A percentile compares a stretch with the other conserved stretches of the same genome.
Conservation (phyloP, 2,113 vertebrate species). For the Entomyzon cyanotis region DNA sequence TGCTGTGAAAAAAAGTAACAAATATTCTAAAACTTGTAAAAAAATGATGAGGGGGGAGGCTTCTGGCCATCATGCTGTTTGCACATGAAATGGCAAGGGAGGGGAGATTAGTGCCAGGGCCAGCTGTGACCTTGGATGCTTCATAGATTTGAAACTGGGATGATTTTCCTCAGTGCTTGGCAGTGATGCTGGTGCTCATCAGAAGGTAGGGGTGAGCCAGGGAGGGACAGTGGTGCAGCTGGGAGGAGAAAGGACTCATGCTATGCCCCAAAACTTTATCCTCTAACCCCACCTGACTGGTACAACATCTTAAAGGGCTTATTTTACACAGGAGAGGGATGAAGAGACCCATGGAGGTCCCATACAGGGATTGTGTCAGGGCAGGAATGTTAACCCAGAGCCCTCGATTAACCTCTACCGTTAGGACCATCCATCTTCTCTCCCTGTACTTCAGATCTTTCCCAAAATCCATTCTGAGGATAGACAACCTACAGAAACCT, state of each 20-base stretch:
- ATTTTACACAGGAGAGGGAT: background rate
- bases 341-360: background rate
- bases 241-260: background rate
- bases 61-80: background rate
- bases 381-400: background rate
- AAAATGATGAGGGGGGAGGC: slow-evolving; percentile 38
- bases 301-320: background rate
- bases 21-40: slow-evolving; percentile 26
- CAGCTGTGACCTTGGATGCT: slow-evolving; percentile 28
- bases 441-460: background rate
- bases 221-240: fast-evolving
- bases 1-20: slow-evolving; percentile 12
- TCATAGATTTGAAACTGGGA: background rate
- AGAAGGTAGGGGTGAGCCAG: background rate
- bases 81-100: background rate
- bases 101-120: background rate
- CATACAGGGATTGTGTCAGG: background rate
- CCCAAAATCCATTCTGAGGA: fast-evolving
- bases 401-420: background rate
- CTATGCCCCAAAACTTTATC: background rate
- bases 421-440: background rate
- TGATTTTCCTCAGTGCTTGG: background rate
- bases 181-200: background rate
- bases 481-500: background rate
- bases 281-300: background rate